Conservation (phyloP, 2,797 vertebrate genomes). For the Enteromius mattozi region DNA sequence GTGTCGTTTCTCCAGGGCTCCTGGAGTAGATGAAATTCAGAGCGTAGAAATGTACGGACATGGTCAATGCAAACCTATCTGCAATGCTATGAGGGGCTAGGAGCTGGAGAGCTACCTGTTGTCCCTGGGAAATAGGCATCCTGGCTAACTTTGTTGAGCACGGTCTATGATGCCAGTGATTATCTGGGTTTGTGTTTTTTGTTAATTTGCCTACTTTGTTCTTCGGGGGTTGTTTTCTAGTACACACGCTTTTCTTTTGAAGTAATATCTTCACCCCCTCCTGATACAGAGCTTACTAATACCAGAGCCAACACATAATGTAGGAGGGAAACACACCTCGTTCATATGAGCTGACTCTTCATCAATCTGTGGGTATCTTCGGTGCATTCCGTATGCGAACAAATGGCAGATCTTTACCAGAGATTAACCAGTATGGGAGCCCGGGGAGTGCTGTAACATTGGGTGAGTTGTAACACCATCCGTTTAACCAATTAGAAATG, state of each 20-base stretch:
- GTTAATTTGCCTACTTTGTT: not conserved
- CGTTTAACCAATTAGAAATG: not conserved
- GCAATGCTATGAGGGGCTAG: conserved; percentile 27
- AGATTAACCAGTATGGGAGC: not conserved
- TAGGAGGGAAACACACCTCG: not conserved
- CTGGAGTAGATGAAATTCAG: conserved; percentile 49
- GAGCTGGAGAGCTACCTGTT: conserved; percentile 74
- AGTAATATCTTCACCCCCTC: not conserved
- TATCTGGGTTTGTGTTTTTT: not conserved
- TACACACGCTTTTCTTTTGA: not conserved
- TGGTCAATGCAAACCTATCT: conserved; percentile 28
- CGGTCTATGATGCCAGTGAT: not conserved
- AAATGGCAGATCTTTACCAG: conserved; percentile 16
- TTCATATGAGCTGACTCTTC: not conserved
- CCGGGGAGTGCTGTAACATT: conserved; percentile 11
- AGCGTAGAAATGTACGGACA: conserved; percentile 28
- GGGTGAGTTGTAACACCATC: conserved; percentile 4
- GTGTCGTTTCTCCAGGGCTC: conserved; percentile 55
- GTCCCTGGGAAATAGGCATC: conserved; percentile 53
- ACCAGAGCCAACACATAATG: not conserved
- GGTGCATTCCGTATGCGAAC: not conserved
- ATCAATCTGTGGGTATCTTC: not conserved
- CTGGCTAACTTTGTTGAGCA: conserved; percentile 2
- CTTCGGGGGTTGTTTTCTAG: not conserved
- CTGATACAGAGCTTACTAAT: not conserved